Evolutionary conservation across 1,140 invertebrate genomes (phyloP).

Genomic region (Leptopilina boulardi): DNA sequence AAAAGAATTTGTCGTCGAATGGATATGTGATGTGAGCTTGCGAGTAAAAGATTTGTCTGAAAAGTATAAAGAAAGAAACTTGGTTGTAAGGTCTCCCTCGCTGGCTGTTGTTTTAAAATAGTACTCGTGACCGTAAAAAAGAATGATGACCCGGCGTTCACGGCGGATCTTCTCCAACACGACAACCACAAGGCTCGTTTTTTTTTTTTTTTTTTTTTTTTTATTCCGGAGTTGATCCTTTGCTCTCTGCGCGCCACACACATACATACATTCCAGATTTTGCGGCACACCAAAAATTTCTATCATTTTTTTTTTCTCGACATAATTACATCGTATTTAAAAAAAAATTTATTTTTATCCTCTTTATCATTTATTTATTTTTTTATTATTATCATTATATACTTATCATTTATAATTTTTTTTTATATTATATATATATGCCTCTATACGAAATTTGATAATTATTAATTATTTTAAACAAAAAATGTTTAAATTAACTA

Average conservation of each 20-base stretch:
- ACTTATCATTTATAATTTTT: too few relatives aligned
- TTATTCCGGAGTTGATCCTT: conserved; percentile 34
- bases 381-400: too few relatives aligned
- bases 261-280: conserved; percentile 15
- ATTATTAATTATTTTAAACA: too few relatives aligned
- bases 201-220: too few relatives aligned
- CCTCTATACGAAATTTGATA: too few relatives aligned
- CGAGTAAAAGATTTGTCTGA: neutral
- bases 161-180: conserved; percentile 46
- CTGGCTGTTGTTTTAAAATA: conserved; percentile 71
- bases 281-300: neutral
- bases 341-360: too few relatives aligned
- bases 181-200: neutral
- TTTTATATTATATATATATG: too few relatives aligned
- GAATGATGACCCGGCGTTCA: conserved; percentile 62
- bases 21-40: neutral
- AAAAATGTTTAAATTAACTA: too few relatives aligned
- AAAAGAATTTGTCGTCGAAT: neutral
- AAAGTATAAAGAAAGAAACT: neutral
- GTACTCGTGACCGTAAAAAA: conserved; percentile 69
- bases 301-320: too few relatives aligned
- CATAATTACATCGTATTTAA: too few relatives aligned
- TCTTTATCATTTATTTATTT: too few relatives aligned
- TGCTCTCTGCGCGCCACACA: neutral
- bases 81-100: conserved; percentile 46